Conservation (phyloP, 2,113 vertebrate species). For the Leptocoma aspasia region DNA sequence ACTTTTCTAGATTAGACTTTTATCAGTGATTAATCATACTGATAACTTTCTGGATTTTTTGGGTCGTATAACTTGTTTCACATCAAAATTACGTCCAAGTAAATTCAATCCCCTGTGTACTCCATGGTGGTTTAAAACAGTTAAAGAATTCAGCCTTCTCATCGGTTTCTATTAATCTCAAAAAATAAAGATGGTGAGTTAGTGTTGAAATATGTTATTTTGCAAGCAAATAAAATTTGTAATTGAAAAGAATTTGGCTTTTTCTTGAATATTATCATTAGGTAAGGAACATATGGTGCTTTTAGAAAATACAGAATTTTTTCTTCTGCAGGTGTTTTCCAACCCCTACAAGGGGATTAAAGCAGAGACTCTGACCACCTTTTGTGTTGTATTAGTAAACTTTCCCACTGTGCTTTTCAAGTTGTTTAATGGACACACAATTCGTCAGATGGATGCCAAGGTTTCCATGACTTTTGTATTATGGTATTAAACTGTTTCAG, state of each 20-base stretch:
- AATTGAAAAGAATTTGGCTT: not conserved
- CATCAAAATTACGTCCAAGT: not conserved
- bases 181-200: not conserved
- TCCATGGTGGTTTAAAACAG: not conserved
- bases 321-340: not conserved
- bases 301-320: not conserved
- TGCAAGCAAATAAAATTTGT: not conserved
- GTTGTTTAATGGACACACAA: not conserved
- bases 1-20: not conserved
- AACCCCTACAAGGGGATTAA: not conserved
- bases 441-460: not conserved
- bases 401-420: conserved; percentile 13
- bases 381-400: conserved; percentile 28
- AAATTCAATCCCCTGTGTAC: not conserved
- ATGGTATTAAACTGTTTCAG: not conserved
- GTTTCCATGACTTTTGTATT: not conserved
- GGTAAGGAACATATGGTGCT: not conserved
- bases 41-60: not conserved
- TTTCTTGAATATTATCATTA: not conserved
- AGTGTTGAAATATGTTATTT: not conserved
- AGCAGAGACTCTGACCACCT: not conserved
- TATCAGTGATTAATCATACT: not conserved
- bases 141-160: not conserved
- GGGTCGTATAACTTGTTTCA: not conserved
- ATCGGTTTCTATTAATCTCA: not conserved